A percentile compares a stretch with the other conserved stretches of the same genome.
Evolutionary conservation across 2,113 vertebrate genomes (phyloP).

Genomic region (Carassius carassius): DNA sequence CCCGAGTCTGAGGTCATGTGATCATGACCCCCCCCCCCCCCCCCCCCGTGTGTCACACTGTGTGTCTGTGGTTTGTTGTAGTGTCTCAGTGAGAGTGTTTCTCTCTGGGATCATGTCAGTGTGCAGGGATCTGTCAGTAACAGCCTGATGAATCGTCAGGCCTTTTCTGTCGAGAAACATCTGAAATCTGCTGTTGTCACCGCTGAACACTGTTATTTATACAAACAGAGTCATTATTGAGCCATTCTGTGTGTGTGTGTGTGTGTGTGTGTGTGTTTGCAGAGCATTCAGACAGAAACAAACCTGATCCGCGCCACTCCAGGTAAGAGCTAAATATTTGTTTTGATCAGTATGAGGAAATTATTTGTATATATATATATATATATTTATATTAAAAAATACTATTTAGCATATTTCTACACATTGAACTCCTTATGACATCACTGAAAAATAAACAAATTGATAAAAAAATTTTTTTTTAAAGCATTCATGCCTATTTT

Average conservation of each 20-base stretch:
- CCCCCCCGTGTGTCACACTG: too few species aligned
- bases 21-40: background rate
- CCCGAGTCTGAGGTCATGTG: slow-evolving; percentile 12
- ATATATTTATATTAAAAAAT: too few species aligned
- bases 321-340: slow-evolving; percentile 72
- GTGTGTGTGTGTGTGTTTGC: slow-evolving; percentile 51
- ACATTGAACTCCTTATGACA: too few species aligned
- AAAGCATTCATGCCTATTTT: too few species aligned
- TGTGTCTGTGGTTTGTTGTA: slow-evolving; percentile 13
- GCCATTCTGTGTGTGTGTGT: slow-evolving; percentile 20
- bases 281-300: slow-evolving; percentile 83
- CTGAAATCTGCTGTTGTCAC: background rate
- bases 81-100: too few species aligned
- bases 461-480: too few species aligned
- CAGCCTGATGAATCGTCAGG: too few species aligned
- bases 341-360: background rate
- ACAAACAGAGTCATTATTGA: background rate
- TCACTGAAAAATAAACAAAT: too few species aligned
- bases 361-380: too few species aligned
- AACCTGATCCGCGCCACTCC: slow-evolving; percentile 85
- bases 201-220: background rate
- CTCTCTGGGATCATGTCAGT: slow-evolving; percentile 2
- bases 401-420: too few species aligned
- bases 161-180: too few species aligned
- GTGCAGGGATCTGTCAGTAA: background rate